Evolutionary conservation across 1,140 invertebrate species (phyloP), one percentile per base, ranked within the genome.

Genomic region (Ridgeia piscesae): DNA sequence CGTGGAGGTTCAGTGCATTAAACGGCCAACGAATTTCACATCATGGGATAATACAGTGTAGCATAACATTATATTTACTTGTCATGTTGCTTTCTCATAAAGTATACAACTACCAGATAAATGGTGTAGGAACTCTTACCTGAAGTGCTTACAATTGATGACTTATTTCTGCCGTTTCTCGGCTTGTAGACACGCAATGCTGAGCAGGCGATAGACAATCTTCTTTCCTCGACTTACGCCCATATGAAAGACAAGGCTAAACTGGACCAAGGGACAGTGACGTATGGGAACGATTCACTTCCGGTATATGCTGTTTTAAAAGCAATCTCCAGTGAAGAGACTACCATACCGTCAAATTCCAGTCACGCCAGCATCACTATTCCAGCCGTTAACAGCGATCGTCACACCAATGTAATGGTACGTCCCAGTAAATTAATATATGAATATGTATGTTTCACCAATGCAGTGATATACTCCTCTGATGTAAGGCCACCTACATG

Each of bases 1-100:
- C 4, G 4, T 42, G 4, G 11, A 42, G 33, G 35, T 94, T 21
- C 94, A 94, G 92, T n/a, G 17, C 34, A 21, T 42, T n/a, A n/a
- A n/a, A n/a, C n/a, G n/a, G n/a, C n/a, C n/a, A n/a, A n/a, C n/a
- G n/a, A n/a, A n/a, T n/a, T n/a, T n/a, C n/a, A n/a, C n/a, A 21
- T 50, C 48, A 50, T 50, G 8, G 48, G 48, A 50, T 21, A 8
- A 21, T 50, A 21, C 48, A 50, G 8, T 50, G 48, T n/a, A 50
- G 0, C 48, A 50, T 50, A 50, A 11, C 21, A 8, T 21, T 50
- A 50, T 50, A 50, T 50, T 50, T 11, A 50, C 8, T 11, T 11
- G 21, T 50, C 8, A 11, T 11, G 48, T 0, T 0, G 48, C 21
- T 50, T 11, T 50, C 48, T 42, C 11, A 11, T 11, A 42, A 4